Evolutionary conservation across 2,888 invertebrate species (phyloP).

Genomic region (Brenthis hecate): DNA sequence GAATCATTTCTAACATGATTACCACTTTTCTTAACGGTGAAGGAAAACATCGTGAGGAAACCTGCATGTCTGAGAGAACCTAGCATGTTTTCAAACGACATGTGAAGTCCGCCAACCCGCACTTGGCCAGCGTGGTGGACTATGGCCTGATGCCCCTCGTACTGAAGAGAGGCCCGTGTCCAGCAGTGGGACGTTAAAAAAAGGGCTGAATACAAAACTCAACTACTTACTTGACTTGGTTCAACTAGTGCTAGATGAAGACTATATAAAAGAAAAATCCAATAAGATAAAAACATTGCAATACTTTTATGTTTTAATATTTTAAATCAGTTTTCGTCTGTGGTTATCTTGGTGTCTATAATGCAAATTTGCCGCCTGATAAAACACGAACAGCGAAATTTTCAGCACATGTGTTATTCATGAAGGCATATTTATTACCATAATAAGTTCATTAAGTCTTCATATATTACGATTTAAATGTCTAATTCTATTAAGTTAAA

Average conservation of each 20-base stretch:
- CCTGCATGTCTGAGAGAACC: no score
- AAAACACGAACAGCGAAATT: constrained; percentile 32
- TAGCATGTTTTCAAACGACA: no score
- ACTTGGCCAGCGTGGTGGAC: no score
- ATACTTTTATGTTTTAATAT: constrained; percentile 4
- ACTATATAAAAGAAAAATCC: not conserved
- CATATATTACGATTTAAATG: constrained; percentile 20
- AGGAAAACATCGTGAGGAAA: no score
- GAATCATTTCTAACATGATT: no score
- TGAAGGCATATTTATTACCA: constrained; percentile 31
- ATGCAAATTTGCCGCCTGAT: constrained; percentile 33
- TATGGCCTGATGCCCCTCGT: no score
- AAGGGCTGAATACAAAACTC: no score
- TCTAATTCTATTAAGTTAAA: constrained; percentile 11
- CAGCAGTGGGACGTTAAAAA: no score
- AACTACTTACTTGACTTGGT: no score
- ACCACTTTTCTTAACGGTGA: no score
- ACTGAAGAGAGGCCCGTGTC: no score
- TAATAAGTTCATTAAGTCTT: constrained; percentile 29
- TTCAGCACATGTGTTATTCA: constrained; percentile 26
- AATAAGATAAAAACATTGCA: not conserved
- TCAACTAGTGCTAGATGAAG: not conserved
- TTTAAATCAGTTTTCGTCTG: constrained; percentile 16
- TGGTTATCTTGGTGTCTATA: constrained; percentile 25
- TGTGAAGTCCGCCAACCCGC: no score